These are phyloP conservation scores for Campylomormyrus tamandua DNA, from an alignment of 2,113 vertebrate genomes.

Conservation along the genomic window DNA sequence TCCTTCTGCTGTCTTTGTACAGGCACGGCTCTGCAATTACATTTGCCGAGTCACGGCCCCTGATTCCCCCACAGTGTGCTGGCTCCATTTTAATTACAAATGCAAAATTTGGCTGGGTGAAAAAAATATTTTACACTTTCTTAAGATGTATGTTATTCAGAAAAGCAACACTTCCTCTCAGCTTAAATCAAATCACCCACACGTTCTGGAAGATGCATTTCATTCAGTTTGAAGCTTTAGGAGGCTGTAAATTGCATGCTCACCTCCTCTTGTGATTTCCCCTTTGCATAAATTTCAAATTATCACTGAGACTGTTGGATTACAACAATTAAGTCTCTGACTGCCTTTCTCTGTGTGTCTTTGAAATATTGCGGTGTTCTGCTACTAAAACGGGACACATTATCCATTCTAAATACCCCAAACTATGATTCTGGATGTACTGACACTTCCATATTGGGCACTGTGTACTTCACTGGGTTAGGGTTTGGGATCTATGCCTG, in stretches of 20 bases:
- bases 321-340: neutral
- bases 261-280: neutral
- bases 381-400: neutral
- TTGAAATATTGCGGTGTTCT: neutral
- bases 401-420: neutral
- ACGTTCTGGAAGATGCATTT: neutral
- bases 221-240: neutral
- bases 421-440: neutral
- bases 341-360: neutral
- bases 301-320: neutral
- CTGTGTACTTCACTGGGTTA: neutral
- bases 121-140: neutral
- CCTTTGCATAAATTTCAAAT: neutral
- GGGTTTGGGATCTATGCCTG: neutral
- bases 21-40: neutral
- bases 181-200: neutral
- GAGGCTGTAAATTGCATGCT: neutral
- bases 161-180: neutral
- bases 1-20: neutral
- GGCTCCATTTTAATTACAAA: neutral
- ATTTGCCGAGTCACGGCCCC: neutral
- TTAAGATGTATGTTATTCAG: neutral
- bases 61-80: neutral
- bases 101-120: neutral
- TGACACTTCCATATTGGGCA: neutral